Percentiles rank a stretch among this genome's conserved stretches.
Evolutionary conservation across 1,140 invertebrate species (phyloP).

Genomic region (Drosophila suzukii): DNA sequence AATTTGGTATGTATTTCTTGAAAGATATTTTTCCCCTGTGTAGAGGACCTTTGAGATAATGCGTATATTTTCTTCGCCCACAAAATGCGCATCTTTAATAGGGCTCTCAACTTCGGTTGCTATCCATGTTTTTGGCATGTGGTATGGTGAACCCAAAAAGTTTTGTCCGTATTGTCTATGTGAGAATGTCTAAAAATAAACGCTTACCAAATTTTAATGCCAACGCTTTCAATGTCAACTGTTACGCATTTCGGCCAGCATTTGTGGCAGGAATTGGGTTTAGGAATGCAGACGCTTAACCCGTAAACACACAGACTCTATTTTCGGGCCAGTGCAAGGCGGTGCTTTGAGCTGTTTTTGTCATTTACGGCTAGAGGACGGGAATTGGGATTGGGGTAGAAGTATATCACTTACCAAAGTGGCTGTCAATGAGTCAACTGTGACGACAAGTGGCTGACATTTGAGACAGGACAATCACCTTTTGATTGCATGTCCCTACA

Average conservation of each 20-base stretch:
- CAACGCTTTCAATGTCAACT: slow-evolving; percentile 47
- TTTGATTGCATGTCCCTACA: neutral
- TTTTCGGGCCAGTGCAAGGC: slow-evolving; percentile 27
- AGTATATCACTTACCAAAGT: slow-evolving; percentile 11
- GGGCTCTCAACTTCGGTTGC: slow-evolving; percentile 3
- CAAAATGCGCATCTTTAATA: slow-evolving; percentile 25
- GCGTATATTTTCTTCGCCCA: slow-evolving; percentile 9
- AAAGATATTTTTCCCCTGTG: neutral
- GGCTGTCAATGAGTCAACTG: slow-evolving; percentile 14
- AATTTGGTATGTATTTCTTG: no score
- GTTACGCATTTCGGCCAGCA: slow-evolving; percentile 13
- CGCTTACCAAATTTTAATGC: slow-evolving; percentile 36
- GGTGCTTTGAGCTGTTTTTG: slow-evolving; percentile 32
- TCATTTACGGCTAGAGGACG: slow-evolving; percentile 7
- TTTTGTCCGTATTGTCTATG: slow-evolving; percentile 9
- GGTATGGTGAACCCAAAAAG: slow-evolving; percentile 14
- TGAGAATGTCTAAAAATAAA: slow-evolving; percentile 40
- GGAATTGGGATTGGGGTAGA: neutral
- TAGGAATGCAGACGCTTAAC: slow-evolving; percentile 17
- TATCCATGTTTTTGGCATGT: slow-evolving; percentile 6
- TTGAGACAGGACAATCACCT: slow-evolving; percentile 1
- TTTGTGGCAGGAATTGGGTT: slow-evolving; percentile 24
- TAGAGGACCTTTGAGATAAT: neutral
- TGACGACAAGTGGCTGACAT: slow-evolving; percentile 45
- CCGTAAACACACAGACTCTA: neutral